Evolutionary conservation across 1,140 invertebrate genomes (phyloP).

Genomic region (Drosophila truncata): DNA sequence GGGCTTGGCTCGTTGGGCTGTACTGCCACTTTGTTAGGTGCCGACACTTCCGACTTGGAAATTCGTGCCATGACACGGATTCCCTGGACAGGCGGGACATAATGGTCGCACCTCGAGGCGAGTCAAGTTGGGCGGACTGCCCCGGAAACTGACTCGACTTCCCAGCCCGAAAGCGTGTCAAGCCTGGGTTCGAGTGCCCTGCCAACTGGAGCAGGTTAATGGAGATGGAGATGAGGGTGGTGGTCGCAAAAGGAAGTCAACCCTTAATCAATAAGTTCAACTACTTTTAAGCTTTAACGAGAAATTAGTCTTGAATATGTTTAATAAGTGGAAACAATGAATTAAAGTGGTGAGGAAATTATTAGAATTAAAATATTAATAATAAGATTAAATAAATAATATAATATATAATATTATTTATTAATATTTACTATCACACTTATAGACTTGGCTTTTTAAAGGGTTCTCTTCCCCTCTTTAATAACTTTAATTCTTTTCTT

Average conservation of each 20-base stretch:
- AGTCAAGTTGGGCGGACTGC: conserved; percentile 41
- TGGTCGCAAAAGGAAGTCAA: conserved; percentile 1
- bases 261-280: conserved; percentile 42
- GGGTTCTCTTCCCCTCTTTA: neutral
- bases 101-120: conserved; percentile 57
- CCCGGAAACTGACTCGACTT: conserved; percentile 25
- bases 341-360: neutral
- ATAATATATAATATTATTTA: too few relatives aligned
- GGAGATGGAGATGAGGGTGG: conserved; percentile 15
- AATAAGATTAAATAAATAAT: too few relatives aligned
- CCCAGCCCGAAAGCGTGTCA: conserved; percentile 42
- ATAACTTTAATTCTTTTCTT: neutral
- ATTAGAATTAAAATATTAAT: neutral
- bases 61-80: conserved; percentile 61
- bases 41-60: conserved; percentile 58
- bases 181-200: conserved; percentile 50
- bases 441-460: too few relatives aligned
- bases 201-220: conserved; percentile 63
- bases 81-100: conserved; percentile 45
- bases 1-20: neutral
- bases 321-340: neutral
- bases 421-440: too few relatives aligned
- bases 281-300: conserved; percentile 21
- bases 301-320: conserved; percentile 1
- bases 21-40: conserved; percentile 50